Conservation (phyloP, 2,888 invertebrate species). For the Stratiomys singularior region DNA sequence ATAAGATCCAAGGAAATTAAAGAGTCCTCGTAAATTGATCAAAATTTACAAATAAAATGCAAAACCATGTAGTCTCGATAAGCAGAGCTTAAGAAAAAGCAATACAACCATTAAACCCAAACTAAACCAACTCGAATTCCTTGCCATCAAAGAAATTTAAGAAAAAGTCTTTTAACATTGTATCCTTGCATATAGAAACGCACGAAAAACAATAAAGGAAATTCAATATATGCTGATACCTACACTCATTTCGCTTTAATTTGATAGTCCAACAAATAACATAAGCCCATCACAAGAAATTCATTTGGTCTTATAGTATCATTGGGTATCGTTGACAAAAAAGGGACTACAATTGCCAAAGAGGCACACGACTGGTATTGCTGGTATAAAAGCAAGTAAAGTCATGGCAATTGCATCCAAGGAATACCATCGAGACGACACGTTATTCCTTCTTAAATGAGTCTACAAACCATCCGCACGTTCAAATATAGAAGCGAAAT, state of each 20-base stretch:
- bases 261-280: constrained; percentile 46
- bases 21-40: too few relatives aligned
- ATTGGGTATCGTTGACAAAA: too few relatives aligned
- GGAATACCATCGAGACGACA: constrained; percentile 49
- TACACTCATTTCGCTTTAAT: constrained; percentile 16
- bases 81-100: too few relatives aligned
- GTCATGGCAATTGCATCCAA: constrained; percentile 50
- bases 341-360: constrained; percentile 10
- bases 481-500: constrained; percentile 44
- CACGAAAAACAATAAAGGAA: not conserved
- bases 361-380: not conserved
- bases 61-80: too few relatives aligned
- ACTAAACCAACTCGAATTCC: too few relatives aligned
- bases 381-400: constrained; percentile 2
- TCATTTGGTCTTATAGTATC: constrained; percentile 47
- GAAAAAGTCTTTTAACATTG: too few relatives aligned
- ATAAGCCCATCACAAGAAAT: constrained; percentile 47
- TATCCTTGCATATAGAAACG: too few relatives aligned
- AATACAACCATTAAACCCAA: too few relatives aligned
- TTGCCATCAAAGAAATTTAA: too few relatives aligned
- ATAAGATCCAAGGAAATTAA: too few relatives aligned
- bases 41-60: too few relatives aligned
- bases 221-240: not conserved
- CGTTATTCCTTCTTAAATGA: constrained; percentile 51
- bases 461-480: constrained; percentile 51